phyloP scores from a whole-genome alignment of 2,888 invertebrate genomes.

The Leptinotarsa haldemani region DNA sequence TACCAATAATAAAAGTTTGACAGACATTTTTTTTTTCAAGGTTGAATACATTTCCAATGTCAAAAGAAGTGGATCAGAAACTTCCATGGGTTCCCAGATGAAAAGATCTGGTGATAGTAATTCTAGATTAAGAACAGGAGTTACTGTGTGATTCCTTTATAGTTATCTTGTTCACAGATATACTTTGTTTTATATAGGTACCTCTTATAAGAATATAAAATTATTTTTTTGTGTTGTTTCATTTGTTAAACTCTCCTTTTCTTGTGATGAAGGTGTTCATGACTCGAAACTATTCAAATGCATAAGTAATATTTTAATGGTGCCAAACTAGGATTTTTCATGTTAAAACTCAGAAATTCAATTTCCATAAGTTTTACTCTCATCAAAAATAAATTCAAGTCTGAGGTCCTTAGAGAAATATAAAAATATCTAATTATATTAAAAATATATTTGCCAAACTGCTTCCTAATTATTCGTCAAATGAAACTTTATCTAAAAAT shows the following conservation, averaged over 20 bases:
- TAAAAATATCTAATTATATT: too few relatives aligned
- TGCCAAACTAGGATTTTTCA: too few relatives aligned
- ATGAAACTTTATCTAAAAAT: too few relatives aligned
- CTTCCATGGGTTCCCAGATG: constrained; percentile 23
- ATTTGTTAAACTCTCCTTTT: neutral
- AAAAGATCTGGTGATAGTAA: constrained; percentile 44
- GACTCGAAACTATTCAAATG: too few relatives aligned
- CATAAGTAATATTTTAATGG: too few relatives aligned
- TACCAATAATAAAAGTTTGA: too few relatives aligned
- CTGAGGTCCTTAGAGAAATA: too few relatives aligned
- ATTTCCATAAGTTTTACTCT: too few relatives aligned
- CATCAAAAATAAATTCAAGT: too few relatives aligned
- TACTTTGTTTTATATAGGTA: neutral
- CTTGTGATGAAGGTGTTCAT: neutral
- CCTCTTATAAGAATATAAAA: neutral
- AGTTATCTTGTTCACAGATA: neutral
- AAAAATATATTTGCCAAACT: too few relatives aligned
- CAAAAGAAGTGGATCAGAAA: constrained; percentile 35
- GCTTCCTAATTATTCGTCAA: too few relatives aligned
- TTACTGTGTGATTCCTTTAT: constrained; percentile 43
- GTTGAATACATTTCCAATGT: constrained; percentile 50
- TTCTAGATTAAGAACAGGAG: constrained; percentile 47
- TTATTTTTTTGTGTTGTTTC: neutral
- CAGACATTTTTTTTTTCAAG: constrained; percentile 24
- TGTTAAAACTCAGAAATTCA: too few relatives aligned